These are phyloP conservation scores for Anagyrus pseudococci DNA, from an alignment of 2,888 invertebrate species.

Conservation along the genomic window DNA sequence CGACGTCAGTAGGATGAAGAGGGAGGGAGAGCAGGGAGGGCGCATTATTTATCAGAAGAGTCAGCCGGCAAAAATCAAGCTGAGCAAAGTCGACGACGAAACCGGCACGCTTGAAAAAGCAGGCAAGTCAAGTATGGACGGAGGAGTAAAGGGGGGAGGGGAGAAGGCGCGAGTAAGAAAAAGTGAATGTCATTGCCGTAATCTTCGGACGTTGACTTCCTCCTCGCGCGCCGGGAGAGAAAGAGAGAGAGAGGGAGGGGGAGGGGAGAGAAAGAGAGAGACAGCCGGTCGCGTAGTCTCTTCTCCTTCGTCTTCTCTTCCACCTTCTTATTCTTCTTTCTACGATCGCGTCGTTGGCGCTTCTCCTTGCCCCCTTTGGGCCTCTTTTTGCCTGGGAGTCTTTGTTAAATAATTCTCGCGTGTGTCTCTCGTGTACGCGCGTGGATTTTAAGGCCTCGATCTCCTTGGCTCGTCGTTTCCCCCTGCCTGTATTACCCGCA, in stretches of 20 bases:
- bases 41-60: too few relatives aligned
- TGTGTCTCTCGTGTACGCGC: neutral
- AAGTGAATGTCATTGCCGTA: conserved; percentile 63
- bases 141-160: conserved; percentile 39
- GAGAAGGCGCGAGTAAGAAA: conserved; percentile 53
- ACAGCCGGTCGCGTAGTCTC: conserved; percentile 41
- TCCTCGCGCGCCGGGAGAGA: conserved; percentile 40
- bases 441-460: too few relatives aligned
- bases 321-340: conserved; percentile 7
- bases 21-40: too few relatives aligned
- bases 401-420: conserved; percentile 37
- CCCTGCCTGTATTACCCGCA: conserved; percentile 19
- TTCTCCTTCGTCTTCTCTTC: conserved; percentile 2
- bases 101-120: too few relatives aligned
- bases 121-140: neutral
- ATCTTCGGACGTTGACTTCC: conserved; percentile 62
- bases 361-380: neutral
- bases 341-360: conserved; percentile 1
- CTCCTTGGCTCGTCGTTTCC: too few relatives aligned
- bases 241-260: too few relatives aligned
- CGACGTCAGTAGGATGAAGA: too few relatives aligned
- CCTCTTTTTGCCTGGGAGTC: too few relatives aligned
- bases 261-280: too few relatives aligned
- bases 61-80: too few relatives aligned
- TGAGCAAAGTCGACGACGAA: too few relatives aligned